Evolutionary conservation across 2,113 vertebrate species (phyloP).

Genomic region (Nestor notabilis): DNA sequence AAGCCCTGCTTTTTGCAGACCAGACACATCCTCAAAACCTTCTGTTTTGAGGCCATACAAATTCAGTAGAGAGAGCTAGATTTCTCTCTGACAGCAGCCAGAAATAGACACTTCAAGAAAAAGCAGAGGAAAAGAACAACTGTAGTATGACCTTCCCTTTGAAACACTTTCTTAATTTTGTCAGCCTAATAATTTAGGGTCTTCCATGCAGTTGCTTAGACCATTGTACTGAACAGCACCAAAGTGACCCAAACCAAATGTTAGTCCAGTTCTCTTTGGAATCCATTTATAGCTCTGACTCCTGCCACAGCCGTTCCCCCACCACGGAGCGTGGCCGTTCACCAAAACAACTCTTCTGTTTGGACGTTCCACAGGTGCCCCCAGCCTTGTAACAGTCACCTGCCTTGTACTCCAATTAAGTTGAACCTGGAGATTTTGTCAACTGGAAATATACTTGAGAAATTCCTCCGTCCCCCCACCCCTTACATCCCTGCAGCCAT

Average conservation of each 20-base stretch:
- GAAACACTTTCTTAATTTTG: neutral
- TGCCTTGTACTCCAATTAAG: neutral
- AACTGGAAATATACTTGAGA: neutral
- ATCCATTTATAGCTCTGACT: neutral
- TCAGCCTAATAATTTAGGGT: neutral
- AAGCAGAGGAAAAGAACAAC: neutral
- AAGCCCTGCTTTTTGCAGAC: neutral
- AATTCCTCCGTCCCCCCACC: neutral
- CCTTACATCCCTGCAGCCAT: neutral
- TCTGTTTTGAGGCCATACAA: neutral
- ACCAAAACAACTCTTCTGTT: neutral
- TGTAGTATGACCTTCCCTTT: neutral
- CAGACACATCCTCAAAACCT: neutral
- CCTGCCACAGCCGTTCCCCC: neutral
- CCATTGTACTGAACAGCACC: neutral
- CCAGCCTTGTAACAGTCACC: neutral
- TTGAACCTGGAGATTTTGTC: neutral
- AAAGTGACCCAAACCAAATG: neutral
- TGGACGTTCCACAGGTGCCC: neutral
- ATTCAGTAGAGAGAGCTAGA: neutral
- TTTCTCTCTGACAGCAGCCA: neutral
- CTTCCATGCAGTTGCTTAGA: neutral
- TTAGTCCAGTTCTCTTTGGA: neutral
- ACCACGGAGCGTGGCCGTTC: accelerated
- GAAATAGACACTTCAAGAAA: neutral